Conservation (phyloP, 1,140 invertebrate species). For the Schlechtendalia chinensis region DNA sequence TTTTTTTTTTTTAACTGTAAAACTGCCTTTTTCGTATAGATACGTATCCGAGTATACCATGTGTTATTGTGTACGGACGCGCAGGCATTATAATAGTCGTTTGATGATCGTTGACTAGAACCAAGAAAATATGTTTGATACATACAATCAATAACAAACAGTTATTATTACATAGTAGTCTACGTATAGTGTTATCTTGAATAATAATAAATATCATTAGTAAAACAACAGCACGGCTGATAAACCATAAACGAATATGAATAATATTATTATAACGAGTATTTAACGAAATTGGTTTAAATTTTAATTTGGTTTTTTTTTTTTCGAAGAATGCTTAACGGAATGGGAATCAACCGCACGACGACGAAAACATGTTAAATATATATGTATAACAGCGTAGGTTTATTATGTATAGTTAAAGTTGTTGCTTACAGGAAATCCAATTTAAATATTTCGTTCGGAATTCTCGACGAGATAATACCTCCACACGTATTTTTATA, state of each 20-base stretch:
- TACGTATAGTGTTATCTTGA: conserved; percentile 1
- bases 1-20: background rate
- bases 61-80: background rate
- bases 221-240: background rate
- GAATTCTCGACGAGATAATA: conserved; percentile 11
- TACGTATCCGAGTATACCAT: background rate
- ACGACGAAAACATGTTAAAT: background rate
- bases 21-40: background rate
- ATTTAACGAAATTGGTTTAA: background rate
- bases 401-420: conserved; percentile 11
- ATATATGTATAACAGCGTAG: too few species aligned
- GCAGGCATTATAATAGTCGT: background rate
- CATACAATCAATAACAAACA: background rate
- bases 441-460: conserved; percentile 34
- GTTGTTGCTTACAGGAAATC: conserved; percentile 10
- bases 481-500: background rate
- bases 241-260: conserved; percentile 12
- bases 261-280: background rate
- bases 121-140: background rate
- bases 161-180: background rate
- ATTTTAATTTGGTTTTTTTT: conserved; percentile 8
- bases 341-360: background rate
- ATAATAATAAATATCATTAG: conserved; percentile 19
- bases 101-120: background rate
- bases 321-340: background rate